These are phyloP conservation scores for Epinotia ramella DNA, from an alignment of 2,888 invertebrate genomes.

Conservation along the genomic window DNA sequence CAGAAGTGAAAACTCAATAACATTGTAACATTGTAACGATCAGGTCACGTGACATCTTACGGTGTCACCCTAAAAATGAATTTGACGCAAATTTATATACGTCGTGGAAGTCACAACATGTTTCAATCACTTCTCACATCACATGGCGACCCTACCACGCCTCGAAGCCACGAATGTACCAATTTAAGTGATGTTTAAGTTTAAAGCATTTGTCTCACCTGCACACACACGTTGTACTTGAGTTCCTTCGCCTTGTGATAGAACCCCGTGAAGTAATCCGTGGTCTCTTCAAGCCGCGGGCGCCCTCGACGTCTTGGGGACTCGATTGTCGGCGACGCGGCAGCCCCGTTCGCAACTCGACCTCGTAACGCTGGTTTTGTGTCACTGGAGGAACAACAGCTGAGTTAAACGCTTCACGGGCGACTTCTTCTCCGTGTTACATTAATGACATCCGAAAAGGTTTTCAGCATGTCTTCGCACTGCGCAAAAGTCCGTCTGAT, in stretches of 20 bases:
- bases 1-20: no score
- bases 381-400: slow-evolving; percentile 54
- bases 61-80: no score
- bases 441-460: not conserved
- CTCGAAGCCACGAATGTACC: no score
- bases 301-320: slow-evolving; percentile 69
- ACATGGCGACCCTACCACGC: not conserved
- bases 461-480: no score
- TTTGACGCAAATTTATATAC: no score
- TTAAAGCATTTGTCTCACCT: slow-evolving; percentile 59
- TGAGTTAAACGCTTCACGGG: not conserved
- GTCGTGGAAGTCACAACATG: no score
- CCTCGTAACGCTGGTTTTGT: slow-evolving; percentile 54
- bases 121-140: no score
- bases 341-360: slow-evolving; percentile 65
- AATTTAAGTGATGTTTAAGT: no score
- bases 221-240: slow-evolving; percentile 71
- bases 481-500: not conserved
- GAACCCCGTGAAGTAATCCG: slow-evolving; percentile 75
- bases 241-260: slow-evolving; percentile 64
- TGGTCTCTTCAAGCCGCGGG: slow-evolving; percentile 58
- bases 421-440: no score
- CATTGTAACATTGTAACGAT: no score
- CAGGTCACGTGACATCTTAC: no score
- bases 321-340: slow-evolving; percentile 52